Percentiles rank a stretch among this genome's conserved stretches.
These are phyloP conservation scores for Oreotrochilus melanogaster DNA, from an alignment of 2,113 vertebrate genomes.

Conservation along the genomic window DNA sequence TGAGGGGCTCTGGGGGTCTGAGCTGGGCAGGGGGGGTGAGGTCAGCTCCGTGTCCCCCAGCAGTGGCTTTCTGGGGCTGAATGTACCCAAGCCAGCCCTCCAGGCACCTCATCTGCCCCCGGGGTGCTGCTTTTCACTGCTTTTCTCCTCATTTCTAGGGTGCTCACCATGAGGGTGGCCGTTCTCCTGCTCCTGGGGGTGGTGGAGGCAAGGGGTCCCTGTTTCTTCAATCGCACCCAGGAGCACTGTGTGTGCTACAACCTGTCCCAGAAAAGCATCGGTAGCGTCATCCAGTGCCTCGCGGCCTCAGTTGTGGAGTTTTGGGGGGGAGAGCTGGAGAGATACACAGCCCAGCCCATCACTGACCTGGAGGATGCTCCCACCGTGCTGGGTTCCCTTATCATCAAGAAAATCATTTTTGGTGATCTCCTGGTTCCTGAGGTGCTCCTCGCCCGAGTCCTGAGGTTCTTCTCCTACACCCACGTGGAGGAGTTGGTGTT, in stretches of 20 bases:
- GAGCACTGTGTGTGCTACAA: constrained; percentile 75
- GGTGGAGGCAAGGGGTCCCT: background rate
- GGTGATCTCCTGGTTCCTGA: constrained; percentile 56
- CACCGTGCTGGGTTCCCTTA: background rate
- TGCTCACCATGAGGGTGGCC: background rate
- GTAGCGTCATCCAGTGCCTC: constrained; percentile 58
- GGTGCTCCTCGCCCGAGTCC: constrained; percentile 25
- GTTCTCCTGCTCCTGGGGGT: constrained; percentile 39
- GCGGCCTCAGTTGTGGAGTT: constrained; percentile 65
- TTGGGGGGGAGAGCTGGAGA: constrained; percentile 56
- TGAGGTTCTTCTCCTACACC: constrained; percentile 65
- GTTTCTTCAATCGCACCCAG: constrained; percentile 21
- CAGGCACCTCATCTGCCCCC: background rate
- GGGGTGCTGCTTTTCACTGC: accelerated
- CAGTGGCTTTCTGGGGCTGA: background rate
- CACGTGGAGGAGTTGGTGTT: constrained; percentile 67
- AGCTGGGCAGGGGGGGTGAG: background rate
- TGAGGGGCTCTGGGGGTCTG: accelerated
- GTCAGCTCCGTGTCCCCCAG: background rate
- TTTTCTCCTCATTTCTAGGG: background rate
- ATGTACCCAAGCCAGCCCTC: background rate
- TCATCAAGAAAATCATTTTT: constrained; percentile 59
- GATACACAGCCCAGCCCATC: background rate
- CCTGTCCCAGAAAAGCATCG: background rate
- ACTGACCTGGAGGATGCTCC: accelerated